Conservation (phyloP, 1,140 invertebrate species). For the Coenobita brevimanus region DNA sequence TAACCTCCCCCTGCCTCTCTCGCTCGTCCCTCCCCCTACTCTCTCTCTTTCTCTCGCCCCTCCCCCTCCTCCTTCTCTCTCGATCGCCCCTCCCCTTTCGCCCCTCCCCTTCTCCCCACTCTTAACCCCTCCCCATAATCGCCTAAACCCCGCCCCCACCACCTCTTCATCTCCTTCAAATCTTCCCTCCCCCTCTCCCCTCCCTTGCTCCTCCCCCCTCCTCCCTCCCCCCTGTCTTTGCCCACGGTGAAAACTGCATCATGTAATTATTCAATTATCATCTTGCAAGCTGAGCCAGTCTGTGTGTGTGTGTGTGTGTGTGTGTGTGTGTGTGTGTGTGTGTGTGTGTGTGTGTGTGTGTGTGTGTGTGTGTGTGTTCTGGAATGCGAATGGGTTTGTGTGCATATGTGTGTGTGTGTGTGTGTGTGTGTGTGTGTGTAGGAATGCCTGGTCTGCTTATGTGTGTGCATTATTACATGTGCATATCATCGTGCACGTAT, state of each 20-base stretch:
- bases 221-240: neutral
- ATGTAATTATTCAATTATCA: conserved; percentile 64
- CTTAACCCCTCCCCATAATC: neutral
- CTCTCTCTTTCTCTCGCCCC: neutral
- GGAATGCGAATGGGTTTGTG: conserved; percentile 7
- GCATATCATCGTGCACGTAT: neutral
- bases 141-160: neutral
- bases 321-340: neutral
- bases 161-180: neutral
- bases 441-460: neutral
- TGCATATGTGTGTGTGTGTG: conserved; percentile 35
- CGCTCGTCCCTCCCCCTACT: neutral
- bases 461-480: conserved; percentile 15
- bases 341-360: neutral
- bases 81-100: neutral
- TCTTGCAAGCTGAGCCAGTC: conserved; percentile 36
- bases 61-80: neutral
- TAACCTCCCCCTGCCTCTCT: neutral
- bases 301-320: neutral
- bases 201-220: neutral
- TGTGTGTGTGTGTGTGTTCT: neutral
- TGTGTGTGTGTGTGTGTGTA: conserved; percentile 14
- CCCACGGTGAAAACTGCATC: conserved; percentile 42
- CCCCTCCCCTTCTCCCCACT: neutral
- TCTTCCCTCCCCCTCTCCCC: neutral